phyloP scores from a whole-genome alignment of 2,888 invertebrate genomes.

The Sturmia bella region DNA sequence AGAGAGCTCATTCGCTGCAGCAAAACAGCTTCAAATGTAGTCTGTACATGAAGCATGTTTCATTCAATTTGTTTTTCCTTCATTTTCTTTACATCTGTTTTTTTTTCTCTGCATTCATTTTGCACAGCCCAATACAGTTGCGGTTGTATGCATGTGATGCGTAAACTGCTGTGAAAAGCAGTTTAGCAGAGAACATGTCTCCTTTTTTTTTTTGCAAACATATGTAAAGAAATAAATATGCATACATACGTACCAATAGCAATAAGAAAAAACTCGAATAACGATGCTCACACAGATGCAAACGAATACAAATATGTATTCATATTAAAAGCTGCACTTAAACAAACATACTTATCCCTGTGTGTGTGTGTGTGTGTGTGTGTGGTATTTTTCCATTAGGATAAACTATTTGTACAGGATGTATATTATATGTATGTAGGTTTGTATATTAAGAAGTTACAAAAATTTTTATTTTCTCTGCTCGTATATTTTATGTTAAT shows the following conservation, averaged over 20 bases:
- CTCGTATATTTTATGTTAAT: conserved; percentile 45
- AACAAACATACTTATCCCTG: neutral
- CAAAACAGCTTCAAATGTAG: conserved; percentile 22
- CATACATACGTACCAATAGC: neutral
- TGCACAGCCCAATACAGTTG: conserved; percentile 28
- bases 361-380: neutral
- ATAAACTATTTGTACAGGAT: conserved; percentile 48
- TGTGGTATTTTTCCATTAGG: conserved; percentile 5
- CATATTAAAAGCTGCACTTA: conserved; percentile 15
- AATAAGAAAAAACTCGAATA: neutral
- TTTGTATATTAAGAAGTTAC: conserved; percentile 21
- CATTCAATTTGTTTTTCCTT: conserved; percentile 16
- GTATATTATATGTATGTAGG: neutral
- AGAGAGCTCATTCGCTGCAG: conserved; percentile 31
- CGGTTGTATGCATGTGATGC: conserved; percentile 59
- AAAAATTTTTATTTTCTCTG: neutral
- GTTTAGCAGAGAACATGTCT: conserved; percentile 70
- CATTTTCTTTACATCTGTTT: conserved; percentile 11
- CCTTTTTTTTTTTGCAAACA: conserved; percentile 65
- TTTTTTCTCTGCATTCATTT: conserved; percentile 5
- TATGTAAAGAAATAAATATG: conserved; percentile 41
- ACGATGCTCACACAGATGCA: conserved; percentile 2
- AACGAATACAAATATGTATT: neutral
- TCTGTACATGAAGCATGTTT: conserved; percentile 33
- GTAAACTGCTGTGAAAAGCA: conserved; percentile 70